Evolutionary conservation across 2,797 vertebrate species (phyloP).

Genomic region (Rhinogobio ventralis): DNA sequence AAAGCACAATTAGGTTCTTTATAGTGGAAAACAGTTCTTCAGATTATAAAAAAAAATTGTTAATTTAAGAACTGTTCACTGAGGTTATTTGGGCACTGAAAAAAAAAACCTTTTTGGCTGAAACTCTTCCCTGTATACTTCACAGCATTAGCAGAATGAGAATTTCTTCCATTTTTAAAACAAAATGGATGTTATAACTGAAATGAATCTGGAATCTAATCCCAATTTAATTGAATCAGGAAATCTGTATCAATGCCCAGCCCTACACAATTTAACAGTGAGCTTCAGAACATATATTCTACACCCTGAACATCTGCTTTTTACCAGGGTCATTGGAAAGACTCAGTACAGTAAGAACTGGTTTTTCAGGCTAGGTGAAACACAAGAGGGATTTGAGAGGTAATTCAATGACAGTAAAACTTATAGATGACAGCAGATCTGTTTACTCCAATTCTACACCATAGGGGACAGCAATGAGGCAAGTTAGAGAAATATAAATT

Average conservation of each 20-base stretch:
- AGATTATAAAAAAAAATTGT: not conserved
- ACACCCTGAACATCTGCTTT: not conserved
- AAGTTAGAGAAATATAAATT: not conserved
- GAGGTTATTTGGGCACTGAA: not conserved
- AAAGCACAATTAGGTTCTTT: not conserved
- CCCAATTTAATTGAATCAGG: not conserved
- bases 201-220: not conserved
- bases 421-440: conserved; percentile 36
- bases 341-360: conserved; percentile 21
- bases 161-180: not conserved
- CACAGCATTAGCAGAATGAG: not conserved
- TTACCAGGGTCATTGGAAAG: not conserved
- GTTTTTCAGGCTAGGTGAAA: conserved; percentile 27
- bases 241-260: not conserved
- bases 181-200: not conserved
- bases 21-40: not conserved
- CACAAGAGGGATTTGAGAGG: conserved; percentile 15
- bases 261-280: not conserved
- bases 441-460: conserved; percentile 42
- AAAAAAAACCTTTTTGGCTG: not conserved
- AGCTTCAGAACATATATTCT: not conserved
- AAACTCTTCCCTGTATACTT: not conserved
- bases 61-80: not conserved
- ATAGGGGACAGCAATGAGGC: conserved; percentile 27
- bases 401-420: conserved; percentile 22